Percentiles rank a stretch among this genome's conserved stretches.
Conservation (phyloP, 2,113 vertebrate species). For the Semnornis frantzii region DNA sequence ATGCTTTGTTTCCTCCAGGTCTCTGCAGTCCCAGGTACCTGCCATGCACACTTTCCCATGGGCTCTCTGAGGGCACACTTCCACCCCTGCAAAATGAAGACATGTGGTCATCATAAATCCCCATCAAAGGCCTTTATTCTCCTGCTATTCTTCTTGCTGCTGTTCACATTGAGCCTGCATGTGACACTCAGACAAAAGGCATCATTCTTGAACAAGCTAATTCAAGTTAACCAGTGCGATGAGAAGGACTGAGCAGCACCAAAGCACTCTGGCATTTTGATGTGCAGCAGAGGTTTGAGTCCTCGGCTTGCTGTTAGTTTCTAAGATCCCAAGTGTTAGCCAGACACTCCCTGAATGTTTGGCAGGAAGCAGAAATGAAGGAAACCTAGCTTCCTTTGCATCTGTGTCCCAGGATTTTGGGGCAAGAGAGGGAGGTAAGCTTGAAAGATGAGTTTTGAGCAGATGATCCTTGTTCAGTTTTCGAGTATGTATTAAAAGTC, state of each 20-base stretch:
- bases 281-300: background rate
- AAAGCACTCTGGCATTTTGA: slow-evolving; percentile 16
- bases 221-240: slow-evolving; percentile 47
- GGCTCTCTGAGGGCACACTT: background rate
- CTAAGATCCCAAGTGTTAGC: background rate
- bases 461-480: background rate
- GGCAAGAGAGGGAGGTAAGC: background rate
- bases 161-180: slow-evolving; percentile 9
- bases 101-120: slow-evolving; percentile 46
- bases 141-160: slow-evolving; percentile 31
- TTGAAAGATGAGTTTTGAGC: background rate
- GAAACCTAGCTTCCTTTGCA: slow-evolving; percentile 6
- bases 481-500: background rate
- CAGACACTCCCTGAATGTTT: background rate
- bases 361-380: background rate
- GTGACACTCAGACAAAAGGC: slow-evolving; percentile 55
- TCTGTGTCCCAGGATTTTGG: background rate
- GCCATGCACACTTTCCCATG: background rate
- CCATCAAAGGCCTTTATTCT: slow-evolving; percentile 51
- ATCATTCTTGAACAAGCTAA: slow-evolving; percentile 33
- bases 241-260: slow-evolving; percentile 20
- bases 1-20: background rate
- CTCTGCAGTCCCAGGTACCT: background rate
- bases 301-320: background rate
- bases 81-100: slow-evolving; percentile 18